Conservation (phyloP, 1,140 invertebrate genomes). For the Dendroctonus ponderosae region DNA sequence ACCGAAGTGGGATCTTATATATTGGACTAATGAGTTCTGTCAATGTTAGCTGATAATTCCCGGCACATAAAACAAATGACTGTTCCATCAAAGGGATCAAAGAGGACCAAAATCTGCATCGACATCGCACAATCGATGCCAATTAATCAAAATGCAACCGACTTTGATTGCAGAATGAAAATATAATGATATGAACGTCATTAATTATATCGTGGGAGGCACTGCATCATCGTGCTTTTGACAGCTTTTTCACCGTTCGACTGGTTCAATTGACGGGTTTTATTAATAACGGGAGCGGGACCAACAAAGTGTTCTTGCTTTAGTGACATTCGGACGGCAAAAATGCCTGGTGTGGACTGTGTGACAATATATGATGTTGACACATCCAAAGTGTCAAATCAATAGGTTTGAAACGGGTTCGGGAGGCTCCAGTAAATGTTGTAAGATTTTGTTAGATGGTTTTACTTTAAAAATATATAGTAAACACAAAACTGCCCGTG, state of each 20-base stretch:
- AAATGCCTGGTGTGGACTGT: no score
- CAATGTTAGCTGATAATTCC: no score
- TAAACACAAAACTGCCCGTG: no score
- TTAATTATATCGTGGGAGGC: constrained; percentile 42
- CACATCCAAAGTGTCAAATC: no score
- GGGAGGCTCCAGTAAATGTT: no score
- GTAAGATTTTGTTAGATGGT: no score
- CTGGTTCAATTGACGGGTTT: constrained; percentile 7
- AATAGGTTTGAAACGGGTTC: no score
- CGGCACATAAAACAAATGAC: constrained; percentile 4
- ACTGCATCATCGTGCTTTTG: constrained; percentile 24
- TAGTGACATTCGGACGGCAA: not conserved
- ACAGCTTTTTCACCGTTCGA: constrained; percentile 24
- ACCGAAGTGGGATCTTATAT: no score
- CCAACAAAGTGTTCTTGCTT: constrained; percentile 3
- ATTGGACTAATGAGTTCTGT: no score
- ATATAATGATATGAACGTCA: constrained; percentile 46
- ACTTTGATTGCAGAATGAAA: constrained; percentile 45
- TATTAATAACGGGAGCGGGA: constrained; percentile 23
- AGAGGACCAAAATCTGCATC: constrained; percentile 16
- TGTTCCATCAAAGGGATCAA: constrained; percentile 5
- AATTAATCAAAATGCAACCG: constrained; percentile 46
- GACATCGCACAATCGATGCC: constrained; percentile 20
- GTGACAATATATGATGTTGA: no score
- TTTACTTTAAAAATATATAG: no score